Conservation (phyloP, 2,888 invertebrate genomes). For the Pterostichus niger region DNA sequence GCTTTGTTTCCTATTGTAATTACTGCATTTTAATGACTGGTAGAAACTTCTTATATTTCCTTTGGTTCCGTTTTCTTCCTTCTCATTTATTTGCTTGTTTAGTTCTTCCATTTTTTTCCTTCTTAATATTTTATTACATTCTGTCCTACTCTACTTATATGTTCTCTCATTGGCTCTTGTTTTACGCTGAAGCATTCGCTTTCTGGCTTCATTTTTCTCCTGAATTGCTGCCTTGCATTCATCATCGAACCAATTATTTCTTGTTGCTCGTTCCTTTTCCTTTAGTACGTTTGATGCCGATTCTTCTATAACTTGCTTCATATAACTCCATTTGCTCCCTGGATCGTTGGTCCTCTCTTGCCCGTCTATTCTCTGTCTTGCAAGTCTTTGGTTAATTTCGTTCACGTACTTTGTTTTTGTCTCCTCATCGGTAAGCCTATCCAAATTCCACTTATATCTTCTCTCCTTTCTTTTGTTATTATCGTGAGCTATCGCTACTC, state of each 20-base stretch:
- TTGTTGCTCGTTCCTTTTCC: constrained; percentile 35
- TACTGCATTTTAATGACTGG: constrained; percentile 40
- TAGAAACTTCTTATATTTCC: constrained; percentile 35
- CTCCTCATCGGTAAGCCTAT: constrained; percentile 15
- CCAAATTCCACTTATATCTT: constrained; percentile 31
- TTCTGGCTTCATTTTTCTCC: constrained; percentile 43
- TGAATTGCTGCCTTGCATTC: constrained; percentile 12
- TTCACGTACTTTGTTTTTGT: constrained; percentile 27
- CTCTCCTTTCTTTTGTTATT: constrained; percentile 31
- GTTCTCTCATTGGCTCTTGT: constrained; percentile 36
- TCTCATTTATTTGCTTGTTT: constrained; percentile 26
- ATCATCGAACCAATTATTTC: constrained; percentile 43
- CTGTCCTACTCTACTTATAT: constrained; percentile 35
- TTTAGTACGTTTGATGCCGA: constrained; percentile 28
- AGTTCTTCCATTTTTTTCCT: constrained; percentile 17
- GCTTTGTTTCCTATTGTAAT: constrained; percentile 39
- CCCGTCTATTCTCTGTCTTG: constrained; percentile 3
- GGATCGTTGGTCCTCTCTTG: constrained; percentile 1
- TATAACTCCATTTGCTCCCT: constrained; percentile 24
- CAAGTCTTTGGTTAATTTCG: constrained; percentile 34
- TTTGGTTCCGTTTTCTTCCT: constrained; percentile 31
- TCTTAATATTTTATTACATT: constrained; percentile 40
- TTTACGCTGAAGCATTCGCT: constrained; percentile 32
- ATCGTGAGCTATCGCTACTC: constrained; percentile 20
- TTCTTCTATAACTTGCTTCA: constrained; percentile 30